Conservation (phyloP, 2,888 invertebrate genomes). For the Tetropium fuscum region DNA sequence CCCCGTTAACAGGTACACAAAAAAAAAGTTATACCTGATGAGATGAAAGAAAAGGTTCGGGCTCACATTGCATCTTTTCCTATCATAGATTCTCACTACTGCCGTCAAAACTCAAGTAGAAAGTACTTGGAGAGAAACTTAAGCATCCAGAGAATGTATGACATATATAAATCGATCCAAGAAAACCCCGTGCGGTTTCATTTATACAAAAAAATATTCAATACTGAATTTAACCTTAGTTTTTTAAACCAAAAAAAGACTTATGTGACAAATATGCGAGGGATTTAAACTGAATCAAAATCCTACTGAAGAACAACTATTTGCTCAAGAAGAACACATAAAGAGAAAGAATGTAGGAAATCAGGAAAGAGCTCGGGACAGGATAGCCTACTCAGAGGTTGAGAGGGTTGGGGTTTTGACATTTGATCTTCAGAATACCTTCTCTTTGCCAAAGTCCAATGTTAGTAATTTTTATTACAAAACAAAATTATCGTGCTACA, state of each 20-base stretch:
- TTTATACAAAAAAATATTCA: constrained; percentile 3
- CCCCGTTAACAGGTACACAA: too few species aligned
- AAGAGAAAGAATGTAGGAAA: constrained; percentile 5
- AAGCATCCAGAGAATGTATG: too few species aligned
- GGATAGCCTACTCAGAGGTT: not conserved
- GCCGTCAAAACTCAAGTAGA: too few species aligned
- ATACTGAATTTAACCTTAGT: constrained; percentile 8
- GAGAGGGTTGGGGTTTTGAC: constrained; percentile 12
- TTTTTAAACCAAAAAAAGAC: constrained; percentile 13
- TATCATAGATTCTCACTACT: too few species aligned
- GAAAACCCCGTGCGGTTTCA: too few species aligned
- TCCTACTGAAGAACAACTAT: constrained; percentile 7
- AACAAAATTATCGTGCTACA: constrained; percentile 13
- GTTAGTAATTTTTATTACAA: constrained; percentile 18
- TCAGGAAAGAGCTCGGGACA: constrained; percentile 13
- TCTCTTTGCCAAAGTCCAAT: constrained; percentile 13
- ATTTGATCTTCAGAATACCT: constrained; percentile 22
- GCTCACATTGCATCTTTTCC: too few species aligned
- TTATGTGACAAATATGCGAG: constrained; percentile 18
- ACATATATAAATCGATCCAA: too few species aligned
- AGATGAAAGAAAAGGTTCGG: too few species aligned
- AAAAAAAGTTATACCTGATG: too few species aligned
- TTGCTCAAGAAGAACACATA: constrained; percentile 14
- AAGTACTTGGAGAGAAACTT: too few species aligned
- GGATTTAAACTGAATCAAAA: not conserved